A percentile compares a stretch with the other conserved stretches of the same genome.
These are phyloP conservation scores for Drosophila willistoni DNA, from an alignment of 1,140 invertebrate genomes.

Conservation along the genomic window DNA sequence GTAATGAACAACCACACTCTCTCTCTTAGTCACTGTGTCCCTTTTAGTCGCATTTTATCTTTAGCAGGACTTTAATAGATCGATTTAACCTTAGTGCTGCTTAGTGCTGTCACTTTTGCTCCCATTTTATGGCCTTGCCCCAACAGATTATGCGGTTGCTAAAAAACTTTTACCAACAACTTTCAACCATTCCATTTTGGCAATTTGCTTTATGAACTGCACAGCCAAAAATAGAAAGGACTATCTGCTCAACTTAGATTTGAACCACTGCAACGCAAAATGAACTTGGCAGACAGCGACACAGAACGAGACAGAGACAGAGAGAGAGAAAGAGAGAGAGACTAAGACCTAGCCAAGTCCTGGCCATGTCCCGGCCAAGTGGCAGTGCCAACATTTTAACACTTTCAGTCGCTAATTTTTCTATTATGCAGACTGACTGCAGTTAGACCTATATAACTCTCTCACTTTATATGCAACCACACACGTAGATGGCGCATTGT, in stretches of 20 bases:
- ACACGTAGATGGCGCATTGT: conserved; percentile 6
- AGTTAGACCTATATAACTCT: conserved; percentile 41
- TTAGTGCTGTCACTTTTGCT: neutral
- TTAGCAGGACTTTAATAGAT: conserved; percentile 48
- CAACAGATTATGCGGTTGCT: conserved; percentile 71
- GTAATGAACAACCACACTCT: neutral
- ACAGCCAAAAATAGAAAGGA: conserved; percentile 19
- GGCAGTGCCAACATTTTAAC: conserved; percentile 9
- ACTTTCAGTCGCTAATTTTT: conserved; percentile 36
- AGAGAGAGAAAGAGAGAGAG: neutral
- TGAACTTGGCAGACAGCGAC: conserved; percentile 57
- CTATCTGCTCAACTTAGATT: conserved; percentile 45
- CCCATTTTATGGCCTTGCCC: conserved; percentile 72
- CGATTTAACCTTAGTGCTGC: conserved; percentile 33
- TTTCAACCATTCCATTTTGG: conserved; percentile 57
- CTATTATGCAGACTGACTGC: conserved; percentile 30
- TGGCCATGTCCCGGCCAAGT: conserved; percentile 28
- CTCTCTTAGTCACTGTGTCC: neutral
- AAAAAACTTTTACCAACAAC: conserved; percentile 64
- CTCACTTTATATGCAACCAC: neutral
- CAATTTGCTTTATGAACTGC: conserved; percentile 78
- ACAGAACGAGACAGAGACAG: conserved; percentile 3
- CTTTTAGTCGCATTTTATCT: neutral
- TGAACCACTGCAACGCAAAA: conserved; percentile 50
- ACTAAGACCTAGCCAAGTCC: conserved; percentile 39